Evolutionary conservation across 2,888 invertebrate genomes (phyloP).

Genomic region (Aleiodes alternator): DNA sequence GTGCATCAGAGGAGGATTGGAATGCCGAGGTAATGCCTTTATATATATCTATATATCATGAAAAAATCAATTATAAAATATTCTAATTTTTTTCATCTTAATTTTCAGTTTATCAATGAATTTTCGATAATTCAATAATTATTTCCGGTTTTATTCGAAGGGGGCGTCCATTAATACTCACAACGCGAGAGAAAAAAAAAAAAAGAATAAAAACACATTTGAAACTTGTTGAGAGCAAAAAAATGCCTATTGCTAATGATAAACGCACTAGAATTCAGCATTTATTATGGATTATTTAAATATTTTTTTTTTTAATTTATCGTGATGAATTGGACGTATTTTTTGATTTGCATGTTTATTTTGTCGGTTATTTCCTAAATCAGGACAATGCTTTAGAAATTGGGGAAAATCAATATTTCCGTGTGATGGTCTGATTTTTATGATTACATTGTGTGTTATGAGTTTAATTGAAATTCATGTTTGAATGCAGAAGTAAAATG

Average conservation of each 20-base stretch:
- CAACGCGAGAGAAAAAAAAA: background rate
- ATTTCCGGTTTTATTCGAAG: background rate
- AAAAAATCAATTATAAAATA: conserved; percentile 21
- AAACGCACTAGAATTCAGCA: background rate
- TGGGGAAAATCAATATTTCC: conserved; percentile 14
- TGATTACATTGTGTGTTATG: background rate
- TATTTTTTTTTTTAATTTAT: background rate
- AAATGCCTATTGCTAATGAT: conserved; percentile 1
- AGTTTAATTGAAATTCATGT: background rate
- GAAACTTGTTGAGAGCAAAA: conserved; percentile 19
- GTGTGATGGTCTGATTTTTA: background rate
- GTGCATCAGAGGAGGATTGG: conserved; percentile 75
- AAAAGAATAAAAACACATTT: background rate
- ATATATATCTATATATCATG: conserved; percentile 50
- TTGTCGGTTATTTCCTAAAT: background rate
- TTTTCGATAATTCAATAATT: background rate
- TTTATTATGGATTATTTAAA: too few relatives aligned
- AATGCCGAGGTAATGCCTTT: conserved; percentile 69
- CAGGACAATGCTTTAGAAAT: conserved; percentile 31
- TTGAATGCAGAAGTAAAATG: background rate
- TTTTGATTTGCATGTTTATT: background rate
- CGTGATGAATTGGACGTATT: background rate
- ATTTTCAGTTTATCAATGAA: background rate
- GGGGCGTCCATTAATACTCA: background rate
- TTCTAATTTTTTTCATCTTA: background rate